Evolutionary conservation across 1,140 invertebrate species (phyloP), one percentile per base, ranked within the genome.

Genomic region (Drosophila parvula): DNA sequence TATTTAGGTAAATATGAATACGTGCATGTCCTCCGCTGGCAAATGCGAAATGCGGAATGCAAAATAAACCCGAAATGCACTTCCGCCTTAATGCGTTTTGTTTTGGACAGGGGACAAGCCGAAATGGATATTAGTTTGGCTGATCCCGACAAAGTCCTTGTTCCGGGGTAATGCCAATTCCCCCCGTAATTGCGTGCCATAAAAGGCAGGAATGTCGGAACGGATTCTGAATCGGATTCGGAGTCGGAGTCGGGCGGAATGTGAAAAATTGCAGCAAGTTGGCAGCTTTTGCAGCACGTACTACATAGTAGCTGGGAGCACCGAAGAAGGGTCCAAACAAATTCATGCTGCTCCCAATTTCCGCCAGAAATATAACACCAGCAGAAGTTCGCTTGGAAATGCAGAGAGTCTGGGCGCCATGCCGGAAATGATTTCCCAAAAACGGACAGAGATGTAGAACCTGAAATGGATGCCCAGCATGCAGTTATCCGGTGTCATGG

Each of bases 51-150:
- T 32, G 60, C 60, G 45, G 36, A 47, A 45, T 68, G 80, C 80
- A 76, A 83, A 61, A 61, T 43, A 83, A 79, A 84, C 67, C 74
- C 81, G 41, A 62, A 83, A 85, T 84, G 81, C 81, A 79, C 78
- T 84, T 84, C 81, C 81, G 81, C 81, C 75, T 84, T 84, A 84
- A 84, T 83, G 81, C 81, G 77, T 83, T 83, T 76, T 84, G 81
- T 80, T 79, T 83, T 67, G 76, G 77, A 63, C 76, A 75, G 36
- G 57, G 70, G 68, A 58, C 65, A 71, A 28, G 34, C 50, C 43
- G 65, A 50, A 71, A 71, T 50, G 69, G 69, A 73, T 73, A 73
- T 73, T 73, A 73, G 69, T 71, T 73, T 73, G 51, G 14, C 53
- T 71, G 67, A 73, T 73, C 68, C 44, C 36, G 43, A 50, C 50